These are phyloP conservation scores for Athalia circularis DNA, from an alignment of 2,888 invertebrate species.

Conservation along the genomic window DNA sequence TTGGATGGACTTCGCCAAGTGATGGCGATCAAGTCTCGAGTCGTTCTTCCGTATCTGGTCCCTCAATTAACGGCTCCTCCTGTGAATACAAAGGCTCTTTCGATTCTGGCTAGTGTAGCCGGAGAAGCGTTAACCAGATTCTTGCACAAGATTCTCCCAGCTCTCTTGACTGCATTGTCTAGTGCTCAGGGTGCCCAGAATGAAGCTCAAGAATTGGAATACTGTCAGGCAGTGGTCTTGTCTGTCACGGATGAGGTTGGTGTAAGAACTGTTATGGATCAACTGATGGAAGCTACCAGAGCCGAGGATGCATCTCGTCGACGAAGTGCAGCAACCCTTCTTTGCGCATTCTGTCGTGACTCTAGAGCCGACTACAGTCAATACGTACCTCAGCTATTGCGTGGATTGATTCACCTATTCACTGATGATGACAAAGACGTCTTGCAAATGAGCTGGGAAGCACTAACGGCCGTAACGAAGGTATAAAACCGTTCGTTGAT, in stretches of 20 bases:
- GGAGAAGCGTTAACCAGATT: constrained; percentile 94
- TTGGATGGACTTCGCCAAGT: constrained; percentile 97
- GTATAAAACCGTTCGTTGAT: constrained; percentile 65
- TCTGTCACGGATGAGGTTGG: constrained; percentile 93
- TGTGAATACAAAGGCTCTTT: constrained; percentile 94
- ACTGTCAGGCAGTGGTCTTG: constrained; percentile 94
- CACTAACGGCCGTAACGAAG: constrained; percentile 91
- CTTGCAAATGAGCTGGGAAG: constrained; percentile 92
- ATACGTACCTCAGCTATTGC: constrained; percentile 91
- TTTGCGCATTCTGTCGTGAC: constrained; percentile 93
- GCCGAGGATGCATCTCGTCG: constrained; percentile 80
- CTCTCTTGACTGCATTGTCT: constrained; percentile 86
- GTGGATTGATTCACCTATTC: constrained; percentile 91
- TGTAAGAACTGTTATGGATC: constrained; percentile 90
- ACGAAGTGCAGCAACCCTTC: constrained; percentile 89
- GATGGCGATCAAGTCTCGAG: constrained; percentile 96
- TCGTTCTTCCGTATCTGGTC: constrained; percentile 96
- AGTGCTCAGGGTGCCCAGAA: constrained; percentile 81
- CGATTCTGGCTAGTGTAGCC: constrained; percentile 95
- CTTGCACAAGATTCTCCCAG: constrained; percentile 93
- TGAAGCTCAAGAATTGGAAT: constrained; percentile 87
- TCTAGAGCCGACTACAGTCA: constrained; percentile 91
- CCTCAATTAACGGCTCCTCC: constrained; percentile 94
- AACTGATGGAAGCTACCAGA: constrained; percentile 86
- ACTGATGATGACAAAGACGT: constrained; percentile 88